These are phyloP conservation scores for Sakesphorus luctuosus DNA, from an alignment of 2,113 vertebrate genomes.

Conservation along the genomic window DNA sequence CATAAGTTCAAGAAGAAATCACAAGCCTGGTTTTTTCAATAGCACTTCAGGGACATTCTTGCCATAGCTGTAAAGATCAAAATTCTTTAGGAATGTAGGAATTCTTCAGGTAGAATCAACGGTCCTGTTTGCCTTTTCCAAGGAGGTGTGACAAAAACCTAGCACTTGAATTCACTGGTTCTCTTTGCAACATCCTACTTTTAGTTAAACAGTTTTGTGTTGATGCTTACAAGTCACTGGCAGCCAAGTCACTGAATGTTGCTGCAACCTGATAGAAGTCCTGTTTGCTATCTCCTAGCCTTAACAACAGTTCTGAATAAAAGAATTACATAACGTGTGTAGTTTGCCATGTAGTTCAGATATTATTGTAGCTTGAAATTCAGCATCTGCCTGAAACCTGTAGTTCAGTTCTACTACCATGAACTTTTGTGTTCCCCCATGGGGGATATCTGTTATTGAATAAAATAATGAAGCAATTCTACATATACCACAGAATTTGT, in stretches of 20 bases:
- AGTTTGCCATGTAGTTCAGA: background rate
- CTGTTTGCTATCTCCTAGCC: background rate
- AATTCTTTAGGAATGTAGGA: background rate
- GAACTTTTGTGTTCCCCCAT: background rate
- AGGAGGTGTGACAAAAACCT: background rate
- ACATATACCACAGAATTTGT: background rate
- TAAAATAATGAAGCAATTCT: background rate
- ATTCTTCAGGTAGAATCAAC: background rate
- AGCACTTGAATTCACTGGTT: background rate
- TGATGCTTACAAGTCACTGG: background rate
- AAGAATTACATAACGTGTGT: background rate
- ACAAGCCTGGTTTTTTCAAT: background rate
- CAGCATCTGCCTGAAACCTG: background rate
- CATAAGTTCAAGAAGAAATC: background rate
- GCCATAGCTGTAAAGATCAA: background rate
- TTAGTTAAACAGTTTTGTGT: background rate
- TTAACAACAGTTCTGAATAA: background rate
- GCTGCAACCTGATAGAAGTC: background rate
- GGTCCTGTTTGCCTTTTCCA: background rate
- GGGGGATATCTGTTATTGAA: background rate
- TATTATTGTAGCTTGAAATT: background rate
- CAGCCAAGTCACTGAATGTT: background rate
- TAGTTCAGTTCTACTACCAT: background rate
- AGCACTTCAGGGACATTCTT: background rate
- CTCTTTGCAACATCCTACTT: background rate